Base-by-base conservation (phyloP, 2,797 vertebrate species). In the Acipenser transmontanus region DNA sequence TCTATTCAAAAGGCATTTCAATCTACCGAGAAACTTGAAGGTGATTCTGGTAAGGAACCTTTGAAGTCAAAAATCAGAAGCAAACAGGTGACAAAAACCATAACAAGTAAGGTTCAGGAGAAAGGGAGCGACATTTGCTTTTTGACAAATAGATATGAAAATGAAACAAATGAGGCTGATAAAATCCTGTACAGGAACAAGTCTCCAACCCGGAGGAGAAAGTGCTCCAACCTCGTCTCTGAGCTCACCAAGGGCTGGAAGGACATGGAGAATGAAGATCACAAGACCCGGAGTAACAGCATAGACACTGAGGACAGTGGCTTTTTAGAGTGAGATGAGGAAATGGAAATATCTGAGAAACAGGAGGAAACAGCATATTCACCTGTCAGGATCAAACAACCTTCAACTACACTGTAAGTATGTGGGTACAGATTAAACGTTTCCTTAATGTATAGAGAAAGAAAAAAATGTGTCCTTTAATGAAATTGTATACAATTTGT, bases 181-280 rank as follows among this genome's bases (percentile, higher is more conserved):
- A 82, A 82, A 70, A 76, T 92, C 56, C 85, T 95, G 59, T 80
- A 67, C 9, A 72, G 75, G 63, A 93, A 78, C 3, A 77, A 71
- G 49, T 94, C 94, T 0, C 93, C 94, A 0, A 89, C 87, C 0
- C 76, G 83, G 48, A 89, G 87, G 63, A 91, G 94, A 49, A 97
- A 89, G 68, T 96, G 95, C 71, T 90, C 89, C 62, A 91, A 89
- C n/a, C 71, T 92, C 82, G 93, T 95, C 1, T 90, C 93, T 0
- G 89, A 92, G 61, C 81, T 95, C 73, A 95, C 88, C 63, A 89
- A 84, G 63, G 87, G 93, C 72, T 95, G 93, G 94, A 92, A 85
- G 70, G 83, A 85, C 71, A 78, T 92, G 75, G 93, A 93, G 72
- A 77, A 82, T 5, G 83, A 87, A 48, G 80, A 78, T 52, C 81